Evolutionary conservation across 1,140 invertebrate species (phyloP), one percentile per base, ranked within the genome.

Genomic region (Euwallacea similis): DNA sequence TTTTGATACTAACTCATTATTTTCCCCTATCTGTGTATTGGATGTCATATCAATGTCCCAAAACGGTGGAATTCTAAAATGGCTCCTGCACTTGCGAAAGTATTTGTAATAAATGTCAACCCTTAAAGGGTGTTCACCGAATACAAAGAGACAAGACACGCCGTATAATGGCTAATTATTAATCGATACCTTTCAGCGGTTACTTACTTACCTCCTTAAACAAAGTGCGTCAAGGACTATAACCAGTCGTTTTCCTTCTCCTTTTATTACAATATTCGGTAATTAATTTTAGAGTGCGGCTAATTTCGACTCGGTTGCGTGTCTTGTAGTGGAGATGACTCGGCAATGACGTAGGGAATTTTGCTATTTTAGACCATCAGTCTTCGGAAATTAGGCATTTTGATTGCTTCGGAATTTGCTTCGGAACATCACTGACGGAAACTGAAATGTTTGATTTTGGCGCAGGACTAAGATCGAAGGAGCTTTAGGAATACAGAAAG

Each of bases 151-250:
- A 77, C 69, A 77, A 72, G 69, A 75, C 69, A 76, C 67, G 66
- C 33, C 44, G 65, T 69, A 69, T 69, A 69, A 69, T 69, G 59
- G 59, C 74, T 79, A 78, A 79, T 79, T 79, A 77, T 74, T 72
- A 79, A 79, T 79, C 78, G 72, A 79, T 79, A 79, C 74, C 76
- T 79, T 78, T 79, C 78, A 79, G 73, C 77, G 77, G 77, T 77
- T 78, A 76, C 77, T 78, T 75, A 78, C 78, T 78, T 78, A 76
- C 76, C 77, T 79, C 76, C 76, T 79, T 78, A 70, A 66, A 76
- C 72, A 76, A 76, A 74, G 76, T 75, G 72, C 75, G 75, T 69
- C 76, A 75, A 77, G 75, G 74, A 74, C 76, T 76, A 21, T 73
- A 76, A 76, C 74, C 75, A 76, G 76, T 78, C 74, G 74, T 76